These are phyloP conservation scores for Siniperca scherzeri DNA, from an alignment of 2,797 vertebrate genomes.

Conservation along the genomic window DNA sequence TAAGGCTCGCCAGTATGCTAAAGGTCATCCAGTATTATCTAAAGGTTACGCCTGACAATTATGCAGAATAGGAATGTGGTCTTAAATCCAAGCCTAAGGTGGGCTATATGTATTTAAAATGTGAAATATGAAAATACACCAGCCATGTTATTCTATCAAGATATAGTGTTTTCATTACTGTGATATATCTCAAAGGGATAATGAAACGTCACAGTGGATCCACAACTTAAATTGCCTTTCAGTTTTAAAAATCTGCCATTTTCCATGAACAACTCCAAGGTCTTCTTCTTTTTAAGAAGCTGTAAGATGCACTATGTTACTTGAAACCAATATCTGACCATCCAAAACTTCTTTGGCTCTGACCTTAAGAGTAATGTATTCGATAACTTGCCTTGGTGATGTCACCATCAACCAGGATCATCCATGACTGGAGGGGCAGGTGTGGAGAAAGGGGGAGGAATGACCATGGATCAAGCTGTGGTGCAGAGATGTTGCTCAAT, in stretches of 20 bases:
- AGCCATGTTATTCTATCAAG: slow-evolving; percentile 26
- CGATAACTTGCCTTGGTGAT: slow-evolving; percentile 60
- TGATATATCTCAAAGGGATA: slow-evolving; percentile 53
- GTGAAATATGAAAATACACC: slow-evolving; percentile 33
- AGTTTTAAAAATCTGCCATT: slow-evolving; percentile 33
- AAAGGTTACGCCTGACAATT: slow-evolving; percentile 72
- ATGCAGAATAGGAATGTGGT: slow-evolving; percentile 47
- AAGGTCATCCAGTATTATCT: slow-evolving; percentile 74
- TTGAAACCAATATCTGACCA: slow-evolving; percentile 37
- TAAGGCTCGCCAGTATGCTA: slow-evolving; percentile 57
- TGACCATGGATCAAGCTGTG: slow-evolving; percentile 69
- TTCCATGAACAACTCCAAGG: slow-evolving; percentile 26
- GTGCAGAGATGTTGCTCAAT: slow-evolving; percentile 72
- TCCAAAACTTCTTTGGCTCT: slow-evolving; percentile 21
- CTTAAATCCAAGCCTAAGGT: slow-evolving; percentile 53
- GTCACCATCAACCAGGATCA: slow-evolving; percentile 61
- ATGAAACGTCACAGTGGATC: slow-evolving; percentile 49
- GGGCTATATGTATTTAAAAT: slow-evolving; percentile 41
- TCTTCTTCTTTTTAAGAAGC: slow-evolving; percentile 41
- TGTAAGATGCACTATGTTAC: slow-evolving; percentile 33
- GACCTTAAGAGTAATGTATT: slow-evolving; percentile 59
- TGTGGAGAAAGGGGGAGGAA: slow-evolving; percentile 34
- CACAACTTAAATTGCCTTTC: slow-evolving; percentile 25
- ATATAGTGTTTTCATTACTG: slow-evolving; percentile 35
- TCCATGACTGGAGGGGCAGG: slow-evolving; percentile 59